Conservation (phyloP, 2,797 vertebrate species). For the Chaetophractus vellerosus region DNA sequence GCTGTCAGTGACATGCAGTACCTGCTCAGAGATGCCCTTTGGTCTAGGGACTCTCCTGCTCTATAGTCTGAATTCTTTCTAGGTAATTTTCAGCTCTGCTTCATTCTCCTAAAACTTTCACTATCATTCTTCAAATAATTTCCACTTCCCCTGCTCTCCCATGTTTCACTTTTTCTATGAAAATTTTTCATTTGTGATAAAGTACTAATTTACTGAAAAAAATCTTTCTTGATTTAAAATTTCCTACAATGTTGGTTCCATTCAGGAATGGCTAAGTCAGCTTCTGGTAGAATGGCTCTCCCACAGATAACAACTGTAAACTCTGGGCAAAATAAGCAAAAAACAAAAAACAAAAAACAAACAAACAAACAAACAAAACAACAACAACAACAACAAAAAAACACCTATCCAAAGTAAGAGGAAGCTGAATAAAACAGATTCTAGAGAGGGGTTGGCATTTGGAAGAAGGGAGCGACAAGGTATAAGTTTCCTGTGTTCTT, state of each 20-base stretch:
- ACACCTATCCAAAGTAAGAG: background rate
- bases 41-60: background rate
- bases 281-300: background rate
- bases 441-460: background rate
- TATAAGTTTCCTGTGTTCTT: background rate
- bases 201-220: background rate
- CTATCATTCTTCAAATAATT: background rate
- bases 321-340: conserved; percentile 10
- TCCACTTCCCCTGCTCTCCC: background rate
- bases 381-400: too few species aligned
- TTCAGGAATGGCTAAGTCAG: background rate
- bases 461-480: background rate
- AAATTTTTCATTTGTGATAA: background rate
- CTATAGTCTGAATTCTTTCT: background rate
- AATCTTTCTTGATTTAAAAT: background rate
- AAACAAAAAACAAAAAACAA: too few species aligned
- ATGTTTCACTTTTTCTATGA: background rate
- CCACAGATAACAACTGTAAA: background rate
- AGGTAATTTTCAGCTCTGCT: conserved; percentile 28
- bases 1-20: background rate
- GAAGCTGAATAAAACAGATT: background rate
- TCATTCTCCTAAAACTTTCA: conserved; percentile 3
- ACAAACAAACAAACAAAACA: too few species aligned
- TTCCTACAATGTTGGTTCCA: background rate
- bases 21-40: background rate